Evolutionary conservation across 1,140 invertebrate species (phyloP).

Genomic region (Oppia nitens): DNA sequence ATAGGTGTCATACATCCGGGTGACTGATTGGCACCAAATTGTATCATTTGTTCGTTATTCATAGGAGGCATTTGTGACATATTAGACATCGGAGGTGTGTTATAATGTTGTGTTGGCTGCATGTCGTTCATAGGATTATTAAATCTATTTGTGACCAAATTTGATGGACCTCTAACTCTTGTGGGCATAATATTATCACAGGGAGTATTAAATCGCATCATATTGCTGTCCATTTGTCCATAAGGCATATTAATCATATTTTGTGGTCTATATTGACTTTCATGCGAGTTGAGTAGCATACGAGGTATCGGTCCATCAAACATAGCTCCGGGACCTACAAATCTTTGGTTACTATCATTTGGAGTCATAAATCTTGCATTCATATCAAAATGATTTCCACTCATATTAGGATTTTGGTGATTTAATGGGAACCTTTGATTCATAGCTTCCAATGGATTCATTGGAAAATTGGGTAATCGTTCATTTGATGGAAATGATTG

Average conservation of each 20-base stretch:
- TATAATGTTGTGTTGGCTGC: not conserved
- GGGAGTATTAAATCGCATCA: not conserved
- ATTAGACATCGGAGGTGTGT: not conserved
- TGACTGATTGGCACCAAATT: not conserved
- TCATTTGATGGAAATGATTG: not conserved
- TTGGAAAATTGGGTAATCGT: not conserved
- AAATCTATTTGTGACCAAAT: not conserved
- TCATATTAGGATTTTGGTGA: not conserved
- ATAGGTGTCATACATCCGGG: not conserved
- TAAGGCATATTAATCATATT: not conserved
- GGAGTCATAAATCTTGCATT: conserved; percentile 2
- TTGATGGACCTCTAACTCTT: not conserved
- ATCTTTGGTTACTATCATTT: not conserved
- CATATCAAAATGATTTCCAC: conserved; percentile 9
- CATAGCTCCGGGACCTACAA: not conserved
- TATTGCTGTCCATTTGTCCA: not conserved
- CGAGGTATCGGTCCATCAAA: not conserved
- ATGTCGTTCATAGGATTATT: not conserved
- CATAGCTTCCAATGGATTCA: conserved; percentile 6
- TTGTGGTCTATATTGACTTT: not conserved
- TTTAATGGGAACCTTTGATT: conserved; percentile 2
- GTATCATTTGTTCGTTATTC: not conserved
- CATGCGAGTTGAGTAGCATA: not conserved
- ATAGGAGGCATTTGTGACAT: conserved; percentile 7
- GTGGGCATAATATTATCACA: not conserved